Conservation (phyloP, 1,140 invertebrate species). For the Tetramorium parvispinum region DNA sequence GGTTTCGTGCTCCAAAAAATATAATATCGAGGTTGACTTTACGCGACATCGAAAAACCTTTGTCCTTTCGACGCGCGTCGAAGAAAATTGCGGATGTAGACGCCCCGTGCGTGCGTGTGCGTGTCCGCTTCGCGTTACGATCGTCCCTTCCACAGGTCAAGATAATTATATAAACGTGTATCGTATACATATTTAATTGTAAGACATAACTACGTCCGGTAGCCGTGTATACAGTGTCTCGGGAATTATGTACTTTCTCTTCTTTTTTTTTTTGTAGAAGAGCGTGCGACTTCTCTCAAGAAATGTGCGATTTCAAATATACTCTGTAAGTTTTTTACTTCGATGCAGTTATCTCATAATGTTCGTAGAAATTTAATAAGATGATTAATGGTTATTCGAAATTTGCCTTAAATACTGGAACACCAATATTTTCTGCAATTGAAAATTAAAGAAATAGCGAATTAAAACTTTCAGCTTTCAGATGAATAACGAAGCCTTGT, state of each 20-base stretch:
- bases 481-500: neutral
- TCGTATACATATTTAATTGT: slow-evolving; percentile 41
- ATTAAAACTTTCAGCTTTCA: neutral
- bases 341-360: neutral
- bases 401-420: neutral
- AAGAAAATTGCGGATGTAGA: neutral
- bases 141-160: neutral
- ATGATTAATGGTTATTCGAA: neutral
- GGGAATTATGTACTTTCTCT: slow-evolving; percentile 46
- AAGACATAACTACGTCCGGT: slow-evolving; percentile 27
- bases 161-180: slow-evolving; percentile 49
- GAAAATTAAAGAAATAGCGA: neutral
- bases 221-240: slow-evolving; percentile 10
- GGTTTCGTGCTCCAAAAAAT: slow-evolving; percentile 67
- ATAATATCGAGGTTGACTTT: slow-evolving; percentile 30
- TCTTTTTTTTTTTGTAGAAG: slow-evolving; percentile 1
- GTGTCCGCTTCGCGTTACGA: neutral
- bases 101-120: neutral
- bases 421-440: neutral
- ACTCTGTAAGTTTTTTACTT: neutral
- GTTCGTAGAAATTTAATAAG: neutral
- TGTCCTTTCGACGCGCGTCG: neutral
- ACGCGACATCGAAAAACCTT: slow-evolving; percentile 39
- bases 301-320: neutral
- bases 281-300: neutral